These are phyloP conservation scores for Gracilinanus agilis DNA, from an alignment of 2,113 vertebrate genomes.

Conservation along the genomic window DNA sequence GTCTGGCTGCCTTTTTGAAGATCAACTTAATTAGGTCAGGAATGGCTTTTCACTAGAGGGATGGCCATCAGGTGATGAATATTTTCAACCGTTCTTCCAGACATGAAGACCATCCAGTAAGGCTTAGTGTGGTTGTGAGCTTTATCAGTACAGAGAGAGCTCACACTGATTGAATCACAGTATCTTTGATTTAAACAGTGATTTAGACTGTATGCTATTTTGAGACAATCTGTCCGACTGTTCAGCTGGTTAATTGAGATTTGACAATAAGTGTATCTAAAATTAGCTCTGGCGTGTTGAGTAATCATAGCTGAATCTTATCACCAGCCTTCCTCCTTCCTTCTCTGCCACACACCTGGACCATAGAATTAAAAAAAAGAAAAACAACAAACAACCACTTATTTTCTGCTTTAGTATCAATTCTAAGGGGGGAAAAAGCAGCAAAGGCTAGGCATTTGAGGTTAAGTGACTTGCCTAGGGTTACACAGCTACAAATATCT, in stretches of 20 bases:
- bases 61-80: not conserved
- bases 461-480: too few relatives aligned
- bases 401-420: too few relatives aligned
- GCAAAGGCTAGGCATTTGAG: too few relatives aligned
- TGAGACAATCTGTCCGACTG: not conserved
- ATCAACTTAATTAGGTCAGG: not conserved
- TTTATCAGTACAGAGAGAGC: not conserved
- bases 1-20: not conserved
- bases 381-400: too few relatives aligned
- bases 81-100: not conserved
- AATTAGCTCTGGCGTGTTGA: not conserved
- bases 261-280: not conserved
- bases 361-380: not conserved
- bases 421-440: too few relatives aligned
- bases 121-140: not conserved
- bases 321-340: not conserved
- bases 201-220: not conserved
- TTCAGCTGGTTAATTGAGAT: slow-evolving; percentile 9
- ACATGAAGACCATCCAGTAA: not conserved
- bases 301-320: not conserved
- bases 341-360: not conserved
- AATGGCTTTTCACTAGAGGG: not conserved
- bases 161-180: not conserved
- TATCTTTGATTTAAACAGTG: not conserved
- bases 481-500: too few relatives aligned